Evolutionary conservation across 2,797 vertebrate species (phyloP).

Genomic region (Sphenodon punctatus): DNA sequence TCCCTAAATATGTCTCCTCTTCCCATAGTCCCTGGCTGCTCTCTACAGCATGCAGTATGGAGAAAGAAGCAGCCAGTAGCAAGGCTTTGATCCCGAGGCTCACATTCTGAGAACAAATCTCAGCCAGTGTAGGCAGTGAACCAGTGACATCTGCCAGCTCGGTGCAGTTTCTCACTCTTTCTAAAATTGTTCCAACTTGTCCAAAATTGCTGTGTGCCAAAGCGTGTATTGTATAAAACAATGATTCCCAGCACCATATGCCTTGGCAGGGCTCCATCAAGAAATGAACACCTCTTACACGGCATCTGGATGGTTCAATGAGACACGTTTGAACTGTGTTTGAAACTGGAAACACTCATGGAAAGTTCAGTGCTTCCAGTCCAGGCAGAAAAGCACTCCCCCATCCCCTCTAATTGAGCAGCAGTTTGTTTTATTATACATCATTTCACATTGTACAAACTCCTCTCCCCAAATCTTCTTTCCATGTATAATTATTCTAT

Average conservation of each 20-base stretch:
- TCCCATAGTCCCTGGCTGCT: neutral
- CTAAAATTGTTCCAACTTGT: slow-evolving; percentile 16
- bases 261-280: slow-evolving; percentile 36
- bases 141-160: slow-evolving; percentile 35
- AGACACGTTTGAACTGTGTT: slow-evolving; percentile 8
- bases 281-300: slow-evolving; percentile 36
- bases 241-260: slow-evolving; percentile 12
- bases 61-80: rapidly evolving
- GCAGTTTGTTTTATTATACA: neutral
- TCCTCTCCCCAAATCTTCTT: neutral
- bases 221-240: slow-evolving; percentile 15
- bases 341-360: slow-evolving; percentile 14
- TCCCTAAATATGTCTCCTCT: neutral
- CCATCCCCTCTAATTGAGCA: neutral
- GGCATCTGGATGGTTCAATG: neutral
- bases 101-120: rapidly evolving
- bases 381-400: slow-evolving; percentile 24
- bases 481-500: neutral
- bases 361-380: slow-evolving; percentile 31
- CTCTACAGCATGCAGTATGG: rapidly evolving
- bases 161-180: slow-evolving; percentile 1
- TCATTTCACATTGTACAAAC: neutral
- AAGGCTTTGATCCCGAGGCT: rapidly evolving
- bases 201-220: slow-evolving; percentile 30
- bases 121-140: rapidly evolving